Percentiles rank a stretch among this genome's conserved stretches.
Evolutionary conservation across 2,888 invertebrate species (phyloP).

Genomic region (Caenorhabditis sp.): DNA sequence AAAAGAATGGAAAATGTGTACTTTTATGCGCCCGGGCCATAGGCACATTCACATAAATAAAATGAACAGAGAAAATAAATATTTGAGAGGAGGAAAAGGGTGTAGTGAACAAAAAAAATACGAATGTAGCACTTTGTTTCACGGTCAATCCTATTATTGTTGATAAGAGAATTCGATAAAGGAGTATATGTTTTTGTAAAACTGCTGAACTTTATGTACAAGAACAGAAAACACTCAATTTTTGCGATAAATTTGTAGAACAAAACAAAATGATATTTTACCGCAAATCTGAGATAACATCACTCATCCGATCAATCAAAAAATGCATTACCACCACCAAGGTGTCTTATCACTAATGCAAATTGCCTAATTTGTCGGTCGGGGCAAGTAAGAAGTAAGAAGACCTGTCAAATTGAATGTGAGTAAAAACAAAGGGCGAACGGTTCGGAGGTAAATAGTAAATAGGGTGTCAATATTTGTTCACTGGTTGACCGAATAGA

Average conservation of each 20-base stretch:
- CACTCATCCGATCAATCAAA: not conserved
- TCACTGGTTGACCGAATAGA: not conserved
- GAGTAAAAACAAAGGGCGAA: not conserved
- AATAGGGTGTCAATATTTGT: not conserved
- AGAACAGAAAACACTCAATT: no score
- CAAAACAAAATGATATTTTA: no score
- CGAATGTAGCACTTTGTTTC: not conserved
- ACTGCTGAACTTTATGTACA: no score
- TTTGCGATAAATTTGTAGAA: no score
- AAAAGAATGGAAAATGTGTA: not conserved
- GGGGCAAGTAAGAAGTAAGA: not conserved
- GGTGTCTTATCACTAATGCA: not conserved
- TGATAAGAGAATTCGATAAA: not conserved
- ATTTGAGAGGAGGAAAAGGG: not conserved
- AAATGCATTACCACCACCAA: not conserved
- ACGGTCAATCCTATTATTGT: not conserved
- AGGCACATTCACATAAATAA: not conserved
- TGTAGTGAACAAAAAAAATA: not conserved
- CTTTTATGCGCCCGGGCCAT: not conserved
- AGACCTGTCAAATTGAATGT: not conserved
- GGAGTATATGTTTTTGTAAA: no score
- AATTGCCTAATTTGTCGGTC: not conserved
- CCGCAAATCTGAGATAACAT: not conserved
- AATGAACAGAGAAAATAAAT: not conserved
- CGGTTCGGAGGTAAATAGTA: not conserved